Base-by-base conservation (phyloP, 2,888 invertebrate species). In the Callimorpha dominula region DNA sequence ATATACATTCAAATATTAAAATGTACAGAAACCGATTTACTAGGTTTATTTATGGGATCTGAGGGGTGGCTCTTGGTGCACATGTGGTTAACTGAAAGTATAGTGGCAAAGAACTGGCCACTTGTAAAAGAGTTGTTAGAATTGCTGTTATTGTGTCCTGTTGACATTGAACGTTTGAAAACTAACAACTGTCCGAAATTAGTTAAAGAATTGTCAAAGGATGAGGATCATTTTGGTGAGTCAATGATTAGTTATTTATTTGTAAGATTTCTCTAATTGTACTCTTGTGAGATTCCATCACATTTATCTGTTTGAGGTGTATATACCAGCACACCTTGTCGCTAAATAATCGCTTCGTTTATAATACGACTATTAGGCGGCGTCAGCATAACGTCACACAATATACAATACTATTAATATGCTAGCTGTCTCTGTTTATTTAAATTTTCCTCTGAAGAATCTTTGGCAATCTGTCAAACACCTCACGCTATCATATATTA, bases 31-130 rank as follows among this genome's bases (percentile, higher is more conserved):
- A 97, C 97, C 9, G 97, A 98, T 79, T 96, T 99, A 77, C 96
- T 99, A 71, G 98, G 98, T 77, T 97, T 97, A 96, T 99, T 99
- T 91, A 98, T 99, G 97, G 97, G 97, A 74, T 97, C 97, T 75
- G 99, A 98, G 81, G 99, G 99, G 65, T 99, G 99, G 99, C 97
- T 97, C 82, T 96, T 99, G 74, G 97, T 99, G 65, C 98, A 98
- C 87, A 97, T 97, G 85, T 99, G 99, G 99, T 94, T 99, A 70
- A 97, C 98, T 74, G 98, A 99, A 91, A 98, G 98, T 70, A 98
- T 98, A 79, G 96, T 97, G 20, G 97, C 97, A 12, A 97, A 97
- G 90, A 99, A 99, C 93, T 98, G 98, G 97, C 97, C 98, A 14
- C 96, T 99, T 65, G 97, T 99, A 20, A 96, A 97, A 85, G 99